Conservation (phyloP, 2,113 vertebrate genomes). For the Nettapus auritus region DNA sequence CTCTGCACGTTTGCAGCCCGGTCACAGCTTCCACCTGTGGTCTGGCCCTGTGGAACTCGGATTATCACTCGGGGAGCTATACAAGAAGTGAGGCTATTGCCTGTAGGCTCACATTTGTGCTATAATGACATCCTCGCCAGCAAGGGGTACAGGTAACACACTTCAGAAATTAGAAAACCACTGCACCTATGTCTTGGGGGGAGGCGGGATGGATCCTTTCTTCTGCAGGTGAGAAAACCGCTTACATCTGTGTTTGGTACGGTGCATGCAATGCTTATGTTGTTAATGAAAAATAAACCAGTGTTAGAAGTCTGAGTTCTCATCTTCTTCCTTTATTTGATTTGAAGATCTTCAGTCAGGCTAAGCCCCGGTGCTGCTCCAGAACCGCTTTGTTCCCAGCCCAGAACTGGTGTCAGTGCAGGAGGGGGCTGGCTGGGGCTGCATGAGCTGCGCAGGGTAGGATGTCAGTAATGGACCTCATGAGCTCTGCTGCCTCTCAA, state of each 20-base stretch:
- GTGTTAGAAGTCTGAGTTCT: not conserved
- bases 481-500: not conserved
- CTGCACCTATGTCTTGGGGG: not conserved
- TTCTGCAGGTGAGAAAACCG: not conserved
- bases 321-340: not conserved
- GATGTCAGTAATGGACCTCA: constrained; percentile 4
- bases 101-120: not conserved
- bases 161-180: not conserved
- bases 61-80: not conserved
- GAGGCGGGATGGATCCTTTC: not conserved
- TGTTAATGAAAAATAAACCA: not conserved
- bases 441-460: not conserved
- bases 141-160: not conserved
- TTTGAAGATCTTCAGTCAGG: not conserved
- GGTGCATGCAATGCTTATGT: not conserved
- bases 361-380: not conserved
- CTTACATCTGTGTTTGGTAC: not conserved
- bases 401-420: not conserved
- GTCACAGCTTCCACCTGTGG: not conserved
- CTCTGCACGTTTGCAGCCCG: not conserved
- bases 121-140: not conserved
- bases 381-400: not conserved
- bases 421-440: not conserved
- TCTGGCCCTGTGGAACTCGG: rapidly evolving
- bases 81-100: not conserved